Evolutionary conservation across 92 coral and sea anemone species (phyloP).

Genomic region (Phymanthus crucifer): DNA sequence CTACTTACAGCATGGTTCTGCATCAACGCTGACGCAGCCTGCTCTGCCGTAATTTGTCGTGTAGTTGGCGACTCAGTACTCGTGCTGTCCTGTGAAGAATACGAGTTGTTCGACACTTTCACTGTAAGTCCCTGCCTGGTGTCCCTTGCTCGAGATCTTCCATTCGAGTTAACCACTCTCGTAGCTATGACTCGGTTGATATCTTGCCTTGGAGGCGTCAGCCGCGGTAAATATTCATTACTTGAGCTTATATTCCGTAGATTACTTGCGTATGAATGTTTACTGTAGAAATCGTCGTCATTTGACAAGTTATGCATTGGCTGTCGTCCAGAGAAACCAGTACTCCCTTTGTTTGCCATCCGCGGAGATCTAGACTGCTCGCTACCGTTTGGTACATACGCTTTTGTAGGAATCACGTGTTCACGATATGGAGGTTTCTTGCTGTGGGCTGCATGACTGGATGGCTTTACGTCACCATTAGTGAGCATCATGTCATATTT

Average conservation of each 20-base stretch:
- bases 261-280: constrained; percentile 31
- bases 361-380: constrained; percentile 10
- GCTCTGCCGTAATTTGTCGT: constrained; percentile 81
- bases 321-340: not conserved
- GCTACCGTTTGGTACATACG: constrained; percentile 7
- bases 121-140: not conserved
- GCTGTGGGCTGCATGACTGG: not conserved
- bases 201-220: constrained; percentile 8
- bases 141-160: constrained; percentile 9
- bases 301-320: not conserved
- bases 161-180: not conserved
- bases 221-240: constrained; percentile 18
- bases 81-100: constrained; percentile 77
- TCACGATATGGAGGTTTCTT: not conserved
- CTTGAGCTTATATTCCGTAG: constrained; percentile 24
- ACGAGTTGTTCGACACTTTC: constrained; percentile 55
- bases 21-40: constrained; percentile 81
- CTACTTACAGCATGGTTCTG: constrained; percentile 49
- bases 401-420: not conserved
- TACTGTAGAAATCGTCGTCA: constrained; percentile 26
- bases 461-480: constrained; percentile 26
- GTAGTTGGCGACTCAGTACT: constrained; percentile 63
- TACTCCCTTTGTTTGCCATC: not conserved
- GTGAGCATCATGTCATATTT: not conserved
- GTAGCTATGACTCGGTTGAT: constrained; percentile 17